Base-by-base conservation (phyloP, 2,113 vertebrate genomes). In the Brevimyrus niger region DNA sequence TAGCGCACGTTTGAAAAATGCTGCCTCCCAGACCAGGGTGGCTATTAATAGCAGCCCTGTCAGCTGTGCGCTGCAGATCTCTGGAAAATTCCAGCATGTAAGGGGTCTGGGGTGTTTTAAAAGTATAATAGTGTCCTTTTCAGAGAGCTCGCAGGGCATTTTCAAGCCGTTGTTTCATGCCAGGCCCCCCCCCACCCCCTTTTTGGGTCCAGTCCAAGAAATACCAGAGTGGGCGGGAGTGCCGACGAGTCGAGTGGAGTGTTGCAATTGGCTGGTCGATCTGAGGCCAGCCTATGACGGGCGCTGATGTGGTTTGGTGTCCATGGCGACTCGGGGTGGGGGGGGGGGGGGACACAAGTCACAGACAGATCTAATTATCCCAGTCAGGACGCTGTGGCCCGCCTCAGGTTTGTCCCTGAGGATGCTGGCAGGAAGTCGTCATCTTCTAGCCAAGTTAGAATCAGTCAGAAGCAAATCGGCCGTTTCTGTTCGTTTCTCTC, bases 401-500 rank as follows among this genome's bases (percentile, higher is more conserved):
- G 88, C 88, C 61, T 47, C 19, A 17, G 80, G 42, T 55, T 47
- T 27, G 73, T 89, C 53, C 80, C 88, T 8, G 50, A 73, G 55
- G 83, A 47, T 65, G 48, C 48, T 21, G 86, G 35, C 47, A 50
- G 86, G 35, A 31, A 50, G 48, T 89, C 35, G 4, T 58, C 35
- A 65, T 86, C 58, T 91, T 83, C 88, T 91, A 87, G 87, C 65
- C 19, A 50, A 69, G 80, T 84, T 10, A 11, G 21, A 42, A 46
- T 89, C 91, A 90, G 88, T 89, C 92, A 90, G 90, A 90, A 91
- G 92, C 91, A 92, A 89, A 61, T 88, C 61, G 55, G 35, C 86
- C 87, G 48, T 89, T 53, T 50, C 38, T 21, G 48, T 53, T 87
- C 42, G 15, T 31, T 55, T 7, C 31, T 53, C 31, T 31, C n/a